A percentile compares a stretch with the other conserved stretches of the same genome.
phyloP scores from a whole-genome alignment of 2,888 invertebrate species.

The Trypoxylon attenuatum region DNA sequence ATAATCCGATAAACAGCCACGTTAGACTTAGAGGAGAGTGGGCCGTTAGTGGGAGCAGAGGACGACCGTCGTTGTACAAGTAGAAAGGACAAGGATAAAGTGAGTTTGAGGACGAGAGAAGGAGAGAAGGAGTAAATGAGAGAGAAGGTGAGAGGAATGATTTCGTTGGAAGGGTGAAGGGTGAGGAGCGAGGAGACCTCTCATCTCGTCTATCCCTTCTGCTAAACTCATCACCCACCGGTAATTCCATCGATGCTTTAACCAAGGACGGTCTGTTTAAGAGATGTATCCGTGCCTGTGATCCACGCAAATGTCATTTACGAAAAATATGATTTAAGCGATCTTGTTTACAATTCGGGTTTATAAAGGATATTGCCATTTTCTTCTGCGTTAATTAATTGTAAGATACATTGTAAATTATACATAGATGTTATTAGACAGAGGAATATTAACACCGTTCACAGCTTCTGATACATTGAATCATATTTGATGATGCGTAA shows the following conservation, averaged over 20 bases:
- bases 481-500: too few species aligned
- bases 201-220: conserved; percentile 67
- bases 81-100: conserved; percentile 30
- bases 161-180: conserved; percentile 24
- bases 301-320: conserved; percentile 36
- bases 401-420: too few species aligned
- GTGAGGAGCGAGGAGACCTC: conserved; percentile 47
- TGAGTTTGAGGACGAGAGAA: conserved; percentile 24
- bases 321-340: conserved; percentile 14
- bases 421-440: too few species aligned
- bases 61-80: conserved; percentile 1
- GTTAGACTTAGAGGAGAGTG: too few species aligned
- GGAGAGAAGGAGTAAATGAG: too few species aligned
- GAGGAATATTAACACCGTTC: too few species aligned
- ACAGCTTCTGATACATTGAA: too few species aligned
- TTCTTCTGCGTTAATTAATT: too few species aligned
- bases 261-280: conserved; percentile 60
- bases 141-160: not conserved
- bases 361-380: too few species aligned
- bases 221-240: conserved; percentile 71
- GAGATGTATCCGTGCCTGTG: conserved; percentile 53
- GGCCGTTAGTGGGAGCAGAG: too few species aligned
- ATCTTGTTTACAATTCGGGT: too few species aligned
- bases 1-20: too few species aligned
- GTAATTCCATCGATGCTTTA: conserved; percentile 73